These are phyloP conservation scores for Archaeoteleia sp. DNA, from an alignment of 2,888 invertebrate genomes.

Conservation along the genomic window DNA sequence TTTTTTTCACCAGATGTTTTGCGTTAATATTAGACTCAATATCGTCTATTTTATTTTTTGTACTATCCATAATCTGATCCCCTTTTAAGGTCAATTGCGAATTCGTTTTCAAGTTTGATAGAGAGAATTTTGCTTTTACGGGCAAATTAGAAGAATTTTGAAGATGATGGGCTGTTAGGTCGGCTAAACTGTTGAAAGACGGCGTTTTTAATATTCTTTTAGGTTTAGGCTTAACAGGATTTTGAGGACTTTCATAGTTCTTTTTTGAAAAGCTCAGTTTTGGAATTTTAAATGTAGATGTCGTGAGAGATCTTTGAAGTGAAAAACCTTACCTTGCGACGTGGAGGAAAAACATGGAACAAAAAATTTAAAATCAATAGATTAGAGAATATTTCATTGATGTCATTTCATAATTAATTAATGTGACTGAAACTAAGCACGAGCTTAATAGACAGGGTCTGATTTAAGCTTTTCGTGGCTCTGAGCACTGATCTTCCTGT, in stretches of 20 bases:
- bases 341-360: no score
- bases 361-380: no score
- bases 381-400: no score
- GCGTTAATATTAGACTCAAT: not conserved
- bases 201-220: conserved; percentile 7
- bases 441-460: no score
- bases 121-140: conserved; percentile 3
- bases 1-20: no score
- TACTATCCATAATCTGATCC: no score
- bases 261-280: conserved; percentile 38
- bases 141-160: conserved; percentile 17
- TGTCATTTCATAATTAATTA: no score
- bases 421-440: no score
- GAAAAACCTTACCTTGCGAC: conserved; percentile 73
- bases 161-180: conserved; percentile 68
- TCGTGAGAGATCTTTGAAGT: conserved; percentile 36
- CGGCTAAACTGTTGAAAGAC: conserved; percentile 63
- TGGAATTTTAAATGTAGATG: conserved; percentile 42
- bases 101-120: conserved; percentile 19
- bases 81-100: no score
- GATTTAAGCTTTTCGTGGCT: no score
- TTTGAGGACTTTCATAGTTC: conserved; percentile 1
- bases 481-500: no score
- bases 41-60: not conserved
- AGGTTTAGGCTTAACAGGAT: conserved; percentile 1